Conservation (phyloP, 2,888 invertebrate genomes). For the Heliconius hortense region DNA sequence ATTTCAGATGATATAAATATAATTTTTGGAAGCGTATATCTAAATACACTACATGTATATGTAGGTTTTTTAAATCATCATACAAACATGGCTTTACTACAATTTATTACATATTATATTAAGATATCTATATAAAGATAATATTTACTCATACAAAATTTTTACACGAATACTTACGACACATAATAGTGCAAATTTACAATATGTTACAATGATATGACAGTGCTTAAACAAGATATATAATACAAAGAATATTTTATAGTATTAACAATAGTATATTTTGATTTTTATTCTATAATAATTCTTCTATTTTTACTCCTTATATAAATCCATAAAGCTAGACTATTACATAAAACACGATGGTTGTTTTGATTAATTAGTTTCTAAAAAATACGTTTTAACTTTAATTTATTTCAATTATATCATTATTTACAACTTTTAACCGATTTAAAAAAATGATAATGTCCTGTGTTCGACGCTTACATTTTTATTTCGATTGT, state of each 20-base stretch:
- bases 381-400: background rate
- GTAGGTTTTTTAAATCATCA: background rate
- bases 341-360: background rate
- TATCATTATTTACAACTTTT: background rate
- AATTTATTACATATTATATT: background rate
- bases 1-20: background rate
- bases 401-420: background rate
- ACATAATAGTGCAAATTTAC: conserved; percentile 30
- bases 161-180: conserved; percentile 4
- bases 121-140: background rate
- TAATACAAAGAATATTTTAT: conserved; percentile 16
- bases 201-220: conserved; percentile 33
- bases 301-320: background rate
- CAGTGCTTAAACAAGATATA: conserved; percentile 20
- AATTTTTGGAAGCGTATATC: background rate
- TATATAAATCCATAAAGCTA: background rate
- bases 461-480: background rate
- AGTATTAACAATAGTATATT: background rate
- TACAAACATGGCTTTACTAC: background rate
- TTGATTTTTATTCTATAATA: conserved; percentile 1
- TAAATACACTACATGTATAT: background rate
- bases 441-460: background rate
- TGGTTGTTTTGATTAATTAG: background rate
- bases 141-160: conserved; percentile 10
- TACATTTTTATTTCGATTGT: background rate